phyloP scores from a whole-genome alignment of 1,140 invertebrate species.

The Littorina saxatilis region DNA sequence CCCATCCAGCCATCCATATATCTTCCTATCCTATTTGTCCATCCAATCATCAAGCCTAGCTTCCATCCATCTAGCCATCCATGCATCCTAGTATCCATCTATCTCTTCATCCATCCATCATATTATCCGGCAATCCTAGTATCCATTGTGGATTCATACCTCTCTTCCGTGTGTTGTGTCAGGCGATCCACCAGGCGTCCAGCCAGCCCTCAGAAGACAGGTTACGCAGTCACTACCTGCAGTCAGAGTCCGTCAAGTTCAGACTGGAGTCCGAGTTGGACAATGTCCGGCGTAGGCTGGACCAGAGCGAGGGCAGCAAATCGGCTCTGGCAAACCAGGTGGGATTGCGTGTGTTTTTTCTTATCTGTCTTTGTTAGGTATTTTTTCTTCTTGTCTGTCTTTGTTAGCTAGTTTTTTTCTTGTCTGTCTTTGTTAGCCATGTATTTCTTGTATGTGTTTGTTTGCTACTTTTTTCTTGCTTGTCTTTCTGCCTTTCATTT shows the following conservation, averaged over 20 bases:
- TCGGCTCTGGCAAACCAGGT: conserved; percentile 66
- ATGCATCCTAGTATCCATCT: too few relatives aligned
- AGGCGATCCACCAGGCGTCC: conserved; percentile 60
- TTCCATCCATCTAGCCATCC: too few relatives aligned
- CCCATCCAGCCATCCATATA: too few relatives aligned
- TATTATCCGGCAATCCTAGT: too few relatives aligned
- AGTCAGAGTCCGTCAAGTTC: conserved; percentile 63
- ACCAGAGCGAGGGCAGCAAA: conserved; percentile 70
- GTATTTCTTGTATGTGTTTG: neutral
- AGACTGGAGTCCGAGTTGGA: conserved; percentile 70
- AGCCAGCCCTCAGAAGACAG: conserved; percentile 54
- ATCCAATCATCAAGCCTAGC: too few relatives aligned
- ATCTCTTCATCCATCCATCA: too few relatives aligned
- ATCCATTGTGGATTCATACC: too few relatives aligned
- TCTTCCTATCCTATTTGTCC: too few relatives aligned
- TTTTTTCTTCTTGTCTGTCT: too few relatives aligned
- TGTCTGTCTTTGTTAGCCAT: neutral
- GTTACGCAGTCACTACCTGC: conserved; percentile 57
- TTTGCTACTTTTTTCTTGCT: neutral
- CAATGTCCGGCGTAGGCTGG: conserved; percentile 63
- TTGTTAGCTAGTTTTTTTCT: too few relatives aligned
- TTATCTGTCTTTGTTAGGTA: neutral
- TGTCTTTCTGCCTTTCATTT: neutral
- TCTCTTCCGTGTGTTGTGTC: conserved; percentile 34
- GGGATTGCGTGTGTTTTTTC: neutral